Evolutionary conservation across 2,113 vertebrate genomes (phyloP), one percentile per base, ranked within the genome.

Genomic region (Siphamia tubifer): DNA sequence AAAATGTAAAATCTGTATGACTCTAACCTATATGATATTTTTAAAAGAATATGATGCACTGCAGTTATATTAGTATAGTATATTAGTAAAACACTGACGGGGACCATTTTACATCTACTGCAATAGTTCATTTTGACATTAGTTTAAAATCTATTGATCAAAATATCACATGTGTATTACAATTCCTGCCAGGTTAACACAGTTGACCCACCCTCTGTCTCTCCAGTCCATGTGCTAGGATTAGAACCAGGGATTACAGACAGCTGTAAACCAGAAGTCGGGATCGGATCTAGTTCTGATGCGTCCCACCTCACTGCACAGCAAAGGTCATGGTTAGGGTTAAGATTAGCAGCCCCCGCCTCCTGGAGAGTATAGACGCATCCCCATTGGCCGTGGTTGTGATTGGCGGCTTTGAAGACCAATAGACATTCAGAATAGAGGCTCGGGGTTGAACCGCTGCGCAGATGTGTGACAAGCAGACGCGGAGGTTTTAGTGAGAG

Each of bases 201-300:
- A 24, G 19, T n/a, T 34, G 11, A 1, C 4, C 36, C 36, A 30
- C 10, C 10, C 11, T 25, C 16, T 16, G 10, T 34, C 17, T 30
- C 17, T 20, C 16, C 9, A 25, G 11, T 25, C 23, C 30, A 47
- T 39, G 69, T 42, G 74, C 52, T 62, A 2, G 69, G 81, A 84
- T 84, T 87, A 77, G 68, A 42, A 74, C 68, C 30, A 55, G 45
- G 34, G 78, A 73, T 82, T 68, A 84, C 32, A 74, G 57, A 66
- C 79, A 84, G 79, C 80, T 77, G 79, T 58, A 70, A 68, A 84
- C 27, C 75, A 81, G 25, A 53, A 63, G 1, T 51, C 48, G 21
- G 47, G 48, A 68, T 67, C 44, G 49, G 34, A 28, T 68, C 40
- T 43, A 30, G 31, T 28, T 23, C 44, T 13, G 8, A 20, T 17